Evolutionary conservation across 53 echinoderm and acorn worm species (phyloP).

Genomic region (Holothuria scabra): DNA sequence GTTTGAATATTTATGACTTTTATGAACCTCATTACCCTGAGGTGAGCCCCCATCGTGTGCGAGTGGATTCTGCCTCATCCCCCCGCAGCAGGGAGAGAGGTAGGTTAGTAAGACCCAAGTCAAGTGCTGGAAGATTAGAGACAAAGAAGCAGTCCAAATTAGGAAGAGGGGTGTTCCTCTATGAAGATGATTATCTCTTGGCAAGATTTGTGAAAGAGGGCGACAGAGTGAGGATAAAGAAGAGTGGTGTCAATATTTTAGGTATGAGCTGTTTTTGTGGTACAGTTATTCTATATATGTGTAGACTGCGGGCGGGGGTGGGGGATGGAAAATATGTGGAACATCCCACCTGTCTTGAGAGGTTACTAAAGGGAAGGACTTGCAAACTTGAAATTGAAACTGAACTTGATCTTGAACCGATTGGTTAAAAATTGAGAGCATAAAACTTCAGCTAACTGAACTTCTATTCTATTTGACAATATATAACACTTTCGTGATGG

Average conservation of each 20-base stretch:
- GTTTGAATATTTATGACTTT: conserved; percentile 77
- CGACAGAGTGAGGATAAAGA: conserved; percentile 83
- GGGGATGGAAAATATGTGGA: no score
- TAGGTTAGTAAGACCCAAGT: conserved; percentile 63
- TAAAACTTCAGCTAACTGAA: no score
- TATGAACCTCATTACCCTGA: conserved; percentile 74
- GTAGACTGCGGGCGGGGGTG: no score
- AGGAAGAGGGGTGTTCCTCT: conserved; percentile 72
- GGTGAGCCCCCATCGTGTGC: not conserved
- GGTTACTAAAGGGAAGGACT: no score
- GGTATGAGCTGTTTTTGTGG: conserved; percentile 29
- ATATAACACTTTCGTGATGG: no score
- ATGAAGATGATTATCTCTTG: conserved; percentile 90
- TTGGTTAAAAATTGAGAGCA: no score
- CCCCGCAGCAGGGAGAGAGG: conserved; percentile 6
- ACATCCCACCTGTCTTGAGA: no score
- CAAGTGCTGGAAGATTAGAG: conserved; percentile 69
- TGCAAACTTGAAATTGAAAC: no score
- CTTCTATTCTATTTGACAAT: no score
- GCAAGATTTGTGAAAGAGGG: conserved; percentile 85
- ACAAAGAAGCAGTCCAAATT: conserved; percentile 54
- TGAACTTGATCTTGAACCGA: no score
- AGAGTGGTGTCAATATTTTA: conserved; percentile 54
- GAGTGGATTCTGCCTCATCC: conserved; percentile 14
- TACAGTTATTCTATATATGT: not conserved